Conservation (phyloP, 2,888 invertebrate species). For the Leucania comma region DNA sequence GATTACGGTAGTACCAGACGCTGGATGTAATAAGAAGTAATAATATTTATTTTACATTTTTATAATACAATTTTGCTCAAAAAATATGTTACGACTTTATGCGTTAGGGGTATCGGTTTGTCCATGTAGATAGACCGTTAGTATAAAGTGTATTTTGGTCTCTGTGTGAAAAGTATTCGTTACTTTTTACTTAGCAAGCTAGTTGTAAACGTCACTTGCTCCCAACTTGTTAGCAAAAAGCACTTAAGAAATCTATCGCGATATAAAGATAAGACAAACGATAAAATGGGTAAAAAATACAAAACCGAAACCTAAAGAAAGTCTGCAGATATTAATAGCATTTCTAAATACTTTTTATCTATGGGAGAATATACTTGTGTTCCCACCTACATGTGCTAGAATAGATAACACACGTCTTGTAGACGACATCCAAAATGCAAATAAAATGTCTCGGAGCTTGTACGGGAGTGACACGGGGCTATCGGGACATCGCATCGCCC, state of each 20-base stretch:
- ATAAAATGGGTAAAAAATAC: slow-evolving; percentile 26
- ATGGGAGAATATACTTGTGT: slow-evolving; percentile 67
- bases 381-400: slow-evolving; percentile 65
- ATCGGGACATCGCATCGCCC: slow-evolving; percentile 75
- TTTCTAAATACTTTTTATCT: slow-evolving; percentile 50
- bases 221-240: slow-evolving; percentile 13
- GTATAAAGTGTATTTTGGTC: no score
- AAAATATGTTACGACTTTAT: no score
- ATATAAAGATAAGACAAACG: slow-evolving; percentile 36
- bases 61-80: no score
- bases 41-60: no score
- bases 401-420: slow-evolving; percentile 73
- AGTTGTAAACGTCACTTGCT: slow-evolving; percentile 1
- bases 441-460: slow-evolving; percentile 79
- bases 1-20: no score
- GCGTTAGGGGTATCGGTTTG: no score
- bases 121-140: no score
- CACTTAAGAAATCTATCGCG: slow-evolving; percentile 36
- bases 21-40: no score
- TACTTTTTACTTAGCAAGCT: background rate
- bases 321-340: slow-evolving; percentile 56
- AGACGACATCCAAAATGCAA: slow-evolving; percentile 81
- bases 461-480: slow-evolving; percentile 76
- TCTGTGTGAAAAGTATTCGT: background rate
- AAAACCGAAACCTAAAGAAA: slow-evolving; percentile 49